phyloP scores from a whole-genome alignment of 2,797 vertebrate genomes.

The Atherinosoma microstoma region DNA sequence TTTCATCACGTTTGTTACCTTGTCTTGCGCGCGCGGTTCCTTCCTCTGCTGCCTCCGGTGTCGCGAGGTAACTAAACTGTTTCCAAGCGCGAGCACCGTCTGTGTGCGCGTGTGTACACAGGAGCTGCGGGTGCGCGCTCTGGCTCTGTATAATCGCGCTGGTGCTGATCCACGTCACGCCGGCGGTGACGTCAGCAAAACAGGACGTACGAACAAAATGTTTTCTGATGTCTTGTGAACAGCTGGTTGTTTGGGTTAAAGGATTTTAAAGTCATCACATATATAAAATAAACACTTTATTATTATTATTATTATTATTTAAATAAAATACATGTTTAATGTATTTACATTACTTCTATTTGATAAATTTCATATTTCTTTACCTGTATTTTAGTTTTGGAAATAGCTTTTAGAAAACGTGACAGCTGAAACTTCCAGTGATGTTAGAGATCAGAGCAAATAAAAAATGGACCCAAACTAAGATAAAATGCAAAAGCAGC shows the following conservation, averaged over 20 bases:
- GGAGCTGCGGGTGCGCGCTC: too few relatives aligned
- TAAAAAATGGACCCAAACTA: too few relatives aligned
- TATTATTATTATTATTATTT: too few relatives aligned
- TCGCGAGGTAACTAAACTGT: not conserved
- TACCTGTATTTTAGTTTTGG: too few relatives aligned
- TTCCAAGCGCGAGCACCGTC: not conserved
- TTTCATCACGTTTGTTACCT: constrained; percentile 6
- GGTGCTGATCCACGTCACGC: constrained; percentile 26
- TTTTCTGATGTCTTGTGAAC: not conserved
- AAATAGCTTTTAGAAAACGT: too few relatives aligned
- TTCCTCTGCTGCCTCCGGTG: not conserved
- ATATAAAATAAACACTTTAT: too few relatives aligned
- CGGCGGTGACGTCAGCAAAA: constrained; percentile 12
- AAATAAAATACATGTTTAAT: too few relatives aligned
- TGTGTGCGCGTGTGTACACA: not conserved
- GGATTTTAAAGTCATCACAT: not conserved
- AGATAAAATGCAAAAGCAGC: too few relatives aligned
- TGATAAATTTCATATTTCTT: too few relatives aligned
- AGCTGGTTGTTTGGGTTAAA: not conserved
- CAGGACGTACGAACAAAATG: not conserved
- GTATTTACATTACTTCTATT: too few relatives aligned
- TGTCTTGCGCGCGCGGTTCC: not conserved
- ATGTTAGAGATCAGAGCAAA: too few relatives aligned
- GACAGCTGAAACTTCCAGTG: not conserved
- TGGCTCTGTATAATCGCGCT: not conserved